Evolutionary conservation across 92 coral and sea anemone genomes (phyloP).

Genomic region (Siderastrea siderea): DNA sequence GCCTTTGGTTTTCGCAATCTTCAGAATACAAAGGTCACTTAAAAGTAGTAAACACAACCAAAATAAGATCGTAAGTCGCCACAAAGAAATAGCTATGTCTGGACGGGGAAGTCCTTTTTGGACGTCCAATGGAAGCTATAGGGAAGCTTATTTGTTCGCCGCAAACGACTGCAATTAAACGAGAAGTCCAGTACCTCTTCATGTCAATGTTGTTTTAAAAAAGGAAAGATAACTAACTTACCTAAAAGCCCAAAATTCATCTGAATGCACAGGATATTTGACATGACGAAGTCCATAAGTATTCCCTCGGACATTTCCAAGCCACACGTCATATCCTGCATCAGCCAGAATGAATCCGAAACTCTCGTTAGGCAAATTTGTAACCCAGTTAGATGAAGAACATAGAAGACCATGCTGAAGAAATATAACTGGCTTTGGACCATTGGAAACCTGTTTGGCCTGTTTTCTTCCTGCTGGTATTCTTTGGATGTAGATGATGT

Average conservation of each 20-base stretch:
- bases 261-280: constrained; percentile 73
- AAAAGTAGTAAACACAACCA: no score
- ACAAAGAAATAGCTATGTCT: no score
- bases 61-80: no score
- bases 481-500: constrained; percentile 81
- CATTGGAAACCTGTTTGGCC: constrained; percentile 23
- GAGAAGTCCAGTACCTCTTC: neutral
- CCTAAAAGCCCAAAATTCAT: constrained; percentile 94
- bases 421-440: constrained; percentile 74
- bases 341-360: constrained; percentile 90
- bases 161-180: no score
- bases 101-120: no score
- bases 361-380: constrained; percentile 80
- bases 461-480: constrained; percentile 80
- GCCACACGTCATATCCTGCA: constrained; percentile 92
- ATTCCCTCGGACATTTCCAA: constrained; percentile 93
- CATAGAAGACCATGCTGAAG: constrained; percentile 88
- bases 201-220: neutral
- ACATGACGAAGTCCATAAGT: constrained; percentile 78
- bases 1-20: no score
- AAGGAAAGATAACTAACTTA: constrained; percentile 2
- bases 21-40: no score
- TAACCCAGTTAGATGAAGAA: constrained; percentile 81
- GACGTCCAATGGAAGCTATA: no score
- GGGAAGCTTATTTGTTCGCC: no score